Percentiles rank a stretch among this genome's conserved stretches.
phyloP scores from a whole-genome alignment of 2,113 vertebrate species.

The Cebidichthys violaceus region DNA sequence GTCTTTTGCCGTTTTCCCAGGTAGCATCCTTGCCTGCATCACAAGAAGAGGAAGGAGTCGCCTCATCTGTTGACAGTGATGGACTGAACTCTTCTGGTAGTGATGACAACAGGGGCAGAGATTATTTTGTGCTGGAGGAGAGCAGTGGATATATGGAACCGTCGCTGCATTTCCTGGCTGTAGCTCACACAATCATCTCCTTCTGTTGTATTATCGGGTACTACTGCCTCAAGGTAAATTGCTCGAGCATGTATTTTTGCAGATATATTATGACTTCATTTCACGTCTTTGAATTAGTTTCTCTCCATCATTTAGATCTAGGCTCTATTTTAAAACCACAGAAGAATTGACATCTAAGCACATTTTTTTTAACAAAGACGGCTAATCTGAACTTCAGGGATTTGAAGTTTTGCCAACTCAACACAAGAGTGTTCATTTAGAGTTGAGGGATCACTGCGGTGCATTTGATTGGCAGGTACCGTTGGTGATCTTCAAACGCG shows the following conservation, averaged over 20 bases:
- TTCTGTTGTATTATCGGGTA: constrained; percentile 98
- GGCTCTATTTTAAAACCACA: not conserved
- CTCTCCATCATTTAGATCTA: not conserved
- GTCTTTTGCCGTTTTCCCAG: constrained; percentile 69
- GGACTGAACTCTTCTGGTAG: constrained; percentile 21
- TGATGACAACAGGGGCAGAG: constrained; percentile 61
- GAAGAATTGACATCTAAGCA: not conserved
- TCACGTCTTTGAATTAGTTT: not conserved
- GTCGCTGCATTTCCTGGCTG: constrained; percentile 86
- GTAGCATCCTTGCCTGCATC: constrained; percentile 85
- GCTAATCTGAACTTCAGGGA: not conserved
- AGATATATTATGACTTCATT: not conserved
- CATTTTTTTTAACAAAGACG: not conserved
- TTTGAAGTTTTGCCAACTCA: not conserved
- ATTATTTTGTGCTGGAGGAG: constrained; percentile 91
- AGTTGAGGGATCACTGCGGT: not conserved
- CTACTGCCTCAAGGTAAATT: constrained; percentile 93
- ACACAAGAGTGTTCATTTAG: not conserved
- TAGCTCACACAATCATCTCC: constrained; percentile 93
- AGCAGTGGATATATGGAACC: constrained; percentile 96
- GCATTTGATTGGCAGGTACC: constrained; percentile 87
- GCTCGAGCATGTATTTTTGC: not conserved
- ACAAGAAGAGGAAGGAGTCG: constrained; percentile 77
- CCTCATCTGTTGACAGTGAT: constrained; percentile 53
- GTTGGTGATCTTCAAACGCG: constrained; percentile 95